phyloP scores from a whole-genome alignment of 1,140 invertebrate genomes.

The Vanessa tameamea region DNA sequence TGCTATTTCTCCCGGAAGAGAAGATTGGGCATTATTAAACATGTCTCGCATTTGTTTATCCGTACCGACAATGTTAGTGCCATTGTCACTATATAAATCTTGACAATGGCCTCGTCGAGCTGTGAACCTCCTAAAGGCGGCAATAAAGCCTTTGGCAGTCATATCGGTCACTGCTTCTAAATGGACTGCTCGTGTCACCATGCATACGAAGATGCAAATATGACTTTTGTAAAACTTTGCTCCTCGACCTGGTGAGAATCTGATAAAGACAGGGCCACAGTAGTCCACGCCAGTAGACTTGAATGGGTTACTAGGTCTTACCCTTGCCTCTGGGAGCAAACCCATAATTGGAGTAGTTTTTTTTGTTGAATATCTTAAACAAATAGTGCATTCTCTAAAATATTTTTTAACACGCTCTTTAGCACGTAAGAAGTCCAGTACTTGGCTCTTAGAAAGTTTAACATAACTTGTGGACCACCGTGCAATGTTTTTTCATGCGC shows the following conservation, averaged over 20 bases:
- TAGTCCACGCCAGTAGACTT: background rate
- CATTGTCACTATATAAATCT: background rate
- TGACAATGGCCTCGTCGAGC: conserved; percentile 29
- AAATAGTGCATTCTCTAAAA: too few relatives aligned
- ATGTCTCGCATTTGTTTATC: conserved; percentile 31
- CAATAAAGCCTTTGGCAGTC: background rate
- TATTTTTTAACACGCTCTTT: too few relatives aligned
- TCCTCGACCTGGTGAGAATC: background rate
- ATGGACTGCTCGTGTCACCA: too few relatives aligned
- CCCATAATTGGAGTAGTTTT: too few relatives aligned
- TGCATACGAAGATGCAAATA: too few relatives aligned
- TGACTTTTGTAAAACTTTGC: background rate
- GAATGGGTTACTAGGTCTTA: background rate
- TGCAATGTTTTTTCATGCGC: conserved; percentile 13
- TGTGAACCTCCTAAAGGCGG: conserved; percentile 17
- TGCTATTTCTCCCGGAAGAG: conserved; percentile 21
- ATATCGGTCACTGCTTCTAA: too few relatives aligned
- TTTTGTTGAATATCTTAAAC: too few relatives aligned
- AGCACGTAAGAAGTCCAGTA: too few relatives aligned
- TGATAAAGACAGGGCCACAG: background rate
- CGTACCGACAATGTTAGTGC: conserved; percentile 60
- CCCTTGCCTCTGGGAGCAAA: background rate
- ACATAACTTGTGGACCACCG: conserved; percentile 21
- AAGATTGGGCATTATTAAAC: conserved; percentile 23
- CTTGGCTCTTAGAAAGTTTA: too few relatives aligned